Percentiles rank a stretch among this genome's conserved stretches.
Evolutionary conservation across 2,797 vertebrate species (phyloP).

Genomic region (Anableps anableps): DNA sequence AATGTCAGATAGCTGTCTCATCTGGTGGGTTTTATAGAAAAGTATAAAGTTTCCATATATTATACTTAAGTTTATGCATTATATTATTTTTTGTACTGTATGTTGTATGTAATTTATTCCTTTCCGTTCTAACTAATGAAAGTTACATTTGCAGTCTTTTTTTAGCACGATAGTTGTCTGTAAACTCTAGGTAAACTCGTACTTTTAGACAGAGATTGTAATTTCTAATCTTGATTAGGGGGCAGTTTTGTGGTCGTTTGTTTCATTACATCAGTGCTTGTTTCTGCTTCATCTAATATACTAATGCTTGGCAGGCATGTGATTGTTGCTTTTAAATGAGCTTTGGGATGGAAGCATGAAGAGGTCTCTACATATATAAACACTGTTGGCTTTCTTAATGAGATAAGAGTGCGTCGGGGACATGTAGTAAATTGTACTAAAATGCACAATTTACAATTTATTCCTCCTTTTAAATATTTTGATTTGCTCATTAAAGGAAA

Average conservation of each 20-base stretch:
- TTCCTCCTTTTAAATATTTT: no score
- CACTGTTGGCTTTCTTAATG: no score
- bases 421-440: neutral
- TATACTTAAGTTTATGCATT: neutral
- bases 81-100: neutral
- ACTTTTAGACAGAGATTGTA: neutral
- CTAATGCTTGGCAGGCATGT: neutral
- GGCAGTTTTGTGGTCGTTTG: neutral
- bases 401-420: no score
- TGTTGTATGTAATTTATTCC: neutral
- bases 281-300: neutral
- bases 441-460: neutral
- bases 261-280: neutral
- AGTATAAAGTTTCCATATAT: neutral
- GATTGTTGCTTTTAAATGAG: no score
- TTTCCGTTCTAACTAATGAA: neutral
- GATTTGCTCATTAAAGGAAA: no score
- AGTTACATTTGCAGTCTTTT: neutral
- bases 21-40: neutral
- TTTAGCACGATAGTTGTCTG: neutral
- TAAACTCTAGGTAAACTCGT: neutral
- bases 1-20: neutral
- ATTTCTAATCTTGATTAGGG: neutral
- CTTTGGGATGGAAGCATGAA: no score
- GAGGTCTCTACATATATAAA: no score